Evolutionary conservation across 1,140 invertebrate species (phyloP).

Genomic region (Maniola jurtina): DNA sequence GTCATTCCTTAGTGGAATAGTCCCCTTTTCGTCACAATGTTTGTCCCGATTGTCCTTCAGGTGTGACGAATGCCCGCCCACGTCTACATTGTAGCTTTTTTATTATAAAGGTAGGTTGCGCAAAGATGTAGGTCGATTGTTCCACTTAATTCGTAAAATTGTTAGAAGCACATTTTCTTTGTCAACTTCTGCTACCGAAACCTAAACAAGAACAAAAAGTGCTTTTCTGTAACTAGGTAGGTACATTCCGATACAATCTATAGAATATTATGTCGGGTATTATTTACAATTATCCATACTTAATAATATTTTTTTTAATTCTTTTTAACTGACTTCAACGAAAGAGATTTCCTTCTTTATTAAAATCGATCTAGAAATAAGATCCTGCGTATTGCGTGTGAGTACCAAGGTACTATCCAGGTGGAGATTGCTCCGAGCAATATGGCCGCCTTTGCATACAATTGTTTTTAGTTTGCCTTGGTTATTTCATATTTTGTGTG

Average conservation of each 20-base stretch:
- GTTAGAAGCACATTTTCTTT: constrained; percentile 6
- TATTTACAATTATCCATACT: neutral
- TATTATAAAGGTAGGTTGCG: neutral
- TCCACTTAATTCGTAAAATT: neutral
- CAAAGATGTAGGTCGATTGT: constrained; percentile 11
- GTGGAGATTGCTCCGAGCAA: no score
- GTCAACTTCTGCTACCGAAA: neutral
- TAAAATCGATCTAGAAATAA: no score
- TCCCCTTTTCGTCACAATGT: neutral
- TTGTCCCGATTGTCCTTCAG: neutral
- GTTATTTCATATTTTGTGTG: no score
- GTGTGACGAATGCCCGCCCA: constrained; percentile 5
- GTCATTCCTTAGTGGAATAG: neutral
- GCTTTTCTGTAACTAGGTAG: no score
- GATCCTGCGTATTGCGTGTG: no score
- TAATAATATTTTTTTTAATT: no score
- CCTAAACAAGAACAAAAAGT: neutral
- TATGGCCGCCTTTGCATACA: no score
- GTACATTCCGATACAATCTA: neutral
- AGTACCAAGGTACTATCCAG: no score
- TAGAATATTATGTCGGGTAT: neutral
- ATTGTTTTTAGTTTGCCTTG: no score
- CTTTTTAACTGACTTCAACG: neutral
- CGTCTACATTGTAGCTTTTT: neutral
- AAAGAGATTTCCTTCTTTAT: no score